These are phyloP conservation scores for Apantesis nais DNA, from an alignment of 2,888 invertebrate genomes.

Conservation along the genomic window DNA sequence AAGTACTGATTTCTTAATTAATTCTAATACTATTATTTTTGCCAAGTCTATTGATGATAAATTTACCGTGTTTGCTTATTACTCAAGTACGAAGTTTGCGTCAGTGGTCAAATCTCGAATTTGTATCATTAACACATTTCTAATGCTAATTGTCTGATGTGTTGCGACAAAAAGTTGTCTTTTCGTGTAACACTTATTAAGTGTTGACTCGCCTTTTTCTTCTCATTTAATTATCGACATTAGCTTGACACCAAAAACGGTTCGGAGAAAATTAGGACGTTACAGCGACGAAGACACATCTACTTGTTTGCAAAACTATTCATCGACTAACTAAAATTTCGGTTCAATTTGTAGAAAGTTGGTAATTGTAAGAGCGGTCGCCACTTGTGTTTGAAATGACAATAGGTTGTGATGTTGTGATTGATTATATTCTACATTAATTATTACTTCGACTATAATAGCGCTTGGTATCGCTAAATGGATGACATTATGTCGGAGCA, in stretches of 20 bases:
- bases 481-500: constrained; percentile 71
- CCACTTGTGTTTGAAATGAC: constrained; percentile 55
- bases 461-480: constrained; percentile 72
- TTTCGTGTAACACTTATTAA: constrained; percentile 81
- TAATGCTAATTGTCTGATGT: constrained; percentile 75
- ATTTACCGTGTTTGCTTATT: constrained; percentile 33
- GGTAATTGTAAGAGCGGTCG: constrained; percentile 64
- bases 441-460: constrained; percentile 70
- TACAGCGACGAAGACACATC: constrained; percentile 49
- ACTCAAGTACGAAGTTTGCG: constrained; percentile 52
- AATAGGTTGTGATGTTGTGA: constrained; percentile 57
- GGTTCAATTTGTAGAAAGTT: constrained; percentile 75
- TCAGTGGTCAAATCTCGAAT: constrained; percentile 69
- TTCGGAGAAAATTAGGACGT: constrained; percentile 58
- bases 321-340: constrained; percentile 60
- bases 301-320: constrained; percentile 73
- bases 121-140: constrained; percentile 77
- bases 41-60: constrained; percentile 19
- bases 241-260: constrained; percentile 76
- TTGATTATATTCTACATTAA: constrained; percentile 73
- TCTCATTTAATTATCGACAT: constrained; percentile 83
- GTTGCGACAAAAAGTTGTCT: constrained; percentile 69
- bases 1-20: constrained; percentile 35
- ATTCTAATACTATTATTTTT: constrained; percentile 25
- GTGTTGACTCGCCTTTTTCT: constrained; percentile 69